phyloP scores from a whole-genome alignment of 2,888 invertebrate genomes.

The Drosophila villosipedis region DNA sequence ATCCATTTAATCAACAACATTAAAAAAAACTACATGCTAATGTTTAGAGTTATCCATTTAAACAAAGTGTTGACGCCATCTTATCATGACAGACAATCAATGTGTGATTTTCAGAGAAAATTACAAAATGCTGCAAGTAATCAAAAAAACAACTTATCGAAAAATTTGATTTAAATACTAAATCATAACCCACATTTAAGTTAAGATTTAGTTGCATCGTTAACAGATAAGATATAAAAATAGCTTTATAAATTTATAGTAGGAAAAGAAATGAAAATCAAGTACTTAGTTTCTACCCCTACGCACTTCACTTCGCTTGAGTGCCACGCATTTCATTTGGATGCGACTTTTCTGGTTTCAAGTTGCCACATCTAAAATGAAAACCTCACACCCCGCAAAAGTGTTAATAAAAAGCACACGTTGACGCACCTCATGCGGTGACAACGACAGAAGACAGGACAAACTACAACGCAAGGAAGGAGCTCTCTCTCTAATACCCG shows the following conservation, averaged over 20 bases:
- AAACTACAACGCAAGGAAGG: conserved; percentile 37
- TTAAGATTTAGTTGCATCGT: neutral
- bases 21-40: neutral
- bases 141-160: neutral
- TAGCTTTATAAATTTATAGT: neutral
- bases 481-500: conserved; percentile 39
- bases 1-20: neutral
- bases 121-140: neutral
- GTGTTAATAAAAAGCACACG: conserved; percentile 65
- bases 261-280: neutral
- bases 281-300: neutral
- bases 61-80: neutral
- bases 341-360: conserved; percentile 10
- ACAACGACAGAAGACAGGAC: conserved; percentile 49
- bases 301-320: neutral
- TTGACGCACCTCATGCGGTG: conserved; percentile 75
- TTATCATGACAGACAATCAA: neutral
- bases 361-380: conserved; percentile 33
- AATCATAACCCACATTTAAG: too few relatives aligned
- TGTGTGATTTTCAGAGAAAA: neutral
- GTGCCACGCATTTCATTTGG: conserved; percentile 17
- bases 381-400: conserved; percentile 43
- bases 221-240: neutral
- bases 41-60: neutral
- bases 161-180: too few relatives aligned